Evolutionary conservation across 2,113 vertebrate species (phyloP).

Genomic region (Mus musculus): DNA sequence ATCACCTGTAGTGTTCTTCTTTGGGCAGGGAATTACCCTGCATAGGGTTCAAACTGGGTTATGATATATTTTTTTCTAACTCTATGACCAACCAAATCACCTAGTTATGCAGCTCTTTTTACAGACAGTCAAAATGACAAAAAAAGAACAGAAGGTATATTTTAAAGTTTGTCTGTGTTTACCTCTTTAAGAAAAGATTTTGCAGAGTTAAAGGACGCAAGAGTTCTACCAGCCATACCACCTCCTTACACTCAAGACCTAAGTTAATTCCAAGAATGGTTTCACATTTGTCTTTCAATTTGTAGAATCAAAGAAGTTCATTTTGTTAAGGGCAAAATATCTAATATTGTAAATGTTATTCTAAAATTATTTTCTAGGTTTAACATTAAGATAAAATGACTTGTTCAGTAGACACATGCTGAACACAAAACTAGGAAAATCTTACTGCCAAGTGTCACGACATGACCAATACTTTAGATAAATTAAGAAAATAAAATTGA

Average conservation of each 20-base stretch:
- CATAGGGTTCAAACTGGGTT: neutral
- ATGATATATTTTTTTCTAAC: neutral
- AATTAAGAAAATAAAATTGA: neutral
- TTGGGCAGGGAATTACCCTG: neutral
- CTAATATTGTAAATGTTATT: neutral
- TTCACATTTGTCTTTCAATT: neutral
- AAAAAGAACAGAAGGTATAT: neutral
- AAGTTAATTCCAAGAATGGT: neutral
- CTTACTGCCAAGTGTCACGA: neutral
- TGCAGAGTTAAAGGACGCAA: neutral
- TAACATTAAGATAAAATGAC: constrained; percentile 8
- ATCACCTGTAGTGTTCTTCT: neutral
- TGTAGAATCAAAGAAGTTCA: neutral
- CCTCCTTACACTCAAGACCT: neutral
- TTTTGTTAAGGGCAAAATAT: constrained; percentile 32
- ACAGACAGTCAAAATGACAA: neutral
- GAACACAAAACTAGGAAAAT: neutral
- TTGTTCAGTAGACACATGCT: neutral
- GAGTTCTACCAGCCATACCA: neutral
- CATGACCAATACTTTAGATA: neutral
- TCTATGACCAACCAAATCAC: neutral
- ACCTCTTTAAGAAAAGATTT: constrained; percentile 11
- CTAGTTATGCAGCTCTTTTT: neutral
- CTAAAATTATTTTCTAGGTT: neutral
- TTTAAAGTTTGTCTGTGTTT: neutral